These are phyloP conservation scores for Rhagoletis zephyria DNA, from an alignment of 1,140 invertebrate species.

Conservation along the genomic window DNA sequence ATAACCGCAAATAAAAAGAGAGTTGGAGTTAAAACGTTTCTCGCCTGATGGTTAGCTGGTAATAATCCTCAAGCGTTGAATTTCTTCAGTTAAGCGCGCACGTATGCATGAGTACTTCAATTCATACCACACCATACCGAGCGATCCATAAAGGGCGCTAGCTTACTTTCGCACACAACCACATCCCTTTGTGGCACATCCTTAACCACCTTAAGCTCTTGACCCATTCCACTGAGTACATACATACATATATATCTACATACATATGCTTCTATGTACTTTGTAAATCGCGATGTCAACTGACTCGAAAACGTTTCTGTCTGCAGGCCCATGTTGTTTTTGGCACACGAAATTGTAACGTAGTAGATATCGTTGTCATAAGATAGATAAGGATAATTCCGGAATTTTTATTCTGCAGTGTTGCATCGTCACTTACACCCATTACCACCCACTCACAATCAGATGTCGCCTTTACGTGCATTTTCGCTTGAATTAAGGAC, in stretches of 20 bases:
- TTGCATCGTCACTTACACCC: not conserved
- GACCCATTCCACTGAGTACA: conserved; percentile 28
- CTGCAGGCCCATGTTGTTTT: not conserved
- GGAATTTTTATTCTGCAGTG: not conserved
- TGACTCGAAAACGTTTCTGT: not conserved
- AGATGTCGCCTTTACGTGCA: conserved; percentile 30
- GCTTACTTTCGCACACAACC: not conserved
- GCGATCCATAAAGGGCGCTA: conserved; percentile 2
- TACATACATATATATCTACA: not conserved
- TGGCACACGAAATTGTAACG: conserved; percentile 20
- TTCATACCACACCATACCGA: conserved; percentile 10
- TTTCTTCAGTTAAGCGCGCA: conserved; percentile 44
- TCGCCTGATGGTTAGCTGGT: conserved; percentile 32
- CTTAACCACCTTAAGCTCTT: conserved; percentile 25
- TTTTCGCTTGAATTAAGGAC: not conserved
- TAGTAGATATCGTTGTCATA: conserved; percentile 44
- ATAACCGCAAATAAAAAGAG: not conserved
- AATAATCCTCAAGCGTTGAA: conserved; percentile 45
- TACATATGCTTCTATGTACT: conserved; percentile 2
- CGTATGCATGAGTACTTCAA: conserved; percentile 47
- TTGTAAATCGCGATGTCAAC: conserved; percentile 36
- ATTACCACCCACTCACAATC: not conserved
- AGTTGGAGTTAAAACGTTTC: not conserved
- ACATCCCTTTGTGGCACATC: not conserved
- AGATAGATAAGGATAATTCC: conserved; percentile 51